Conservation (phyloP, 2,888 invertebrate genomes). For the Corythucha ciliata region DNA sequence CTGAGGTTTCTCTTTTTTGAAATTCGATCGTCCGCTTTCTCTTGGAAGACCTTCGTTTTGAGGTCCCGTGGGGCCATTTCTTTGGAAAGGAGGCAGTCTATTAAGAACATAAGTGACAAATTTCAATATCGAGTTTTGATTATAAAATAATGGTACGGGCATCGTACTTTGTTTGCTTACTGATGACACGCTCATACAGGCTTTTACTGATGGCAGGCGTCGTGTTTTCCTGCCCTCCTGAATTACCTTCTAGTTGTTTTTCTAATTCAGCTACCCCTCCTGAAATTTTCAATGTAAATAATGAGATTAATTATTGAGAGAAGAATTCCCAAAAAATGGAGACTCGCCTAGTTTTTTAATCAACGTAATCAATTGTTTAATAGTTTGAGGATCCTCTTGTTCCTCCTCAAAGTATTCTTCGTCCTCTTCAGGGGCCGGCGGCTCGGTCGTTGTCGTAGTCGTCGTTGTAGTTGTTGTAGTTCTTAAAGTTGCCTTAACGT, state of each 20-base stretch:
- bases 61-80: slow-evolving; percentile 52
- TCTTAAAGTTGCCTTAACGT: slow-evolving; percentile 40
- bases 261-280: slow-evolving; percentile 78
- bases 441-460: slow-evolving; percentile 38
- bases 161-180: slow-evolving; percentile 10
- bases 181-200: slow-evolving; percentile 64
- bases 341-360: slow-evolving; percentile 70
- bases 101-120: no score
- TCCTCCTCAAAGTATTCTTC: slow-evolving; percentile 41
- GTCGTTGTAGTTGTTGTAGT: slow-evolving; percentile 41
- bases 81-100: slow-evolving; percentile 38
- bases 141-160: slow-evolving; percentile 8
- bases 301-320: slow-evolving; percentile 5
- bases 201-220: slow-evolving; percentile 57
- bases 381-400: slow-evolving; percentile 60
- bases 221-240: slow-evolving; percentile 43
- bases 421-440: slow-evolving; percentile 35
- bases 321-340: not conserved
- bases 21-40: slow-evolving; percentile 38
- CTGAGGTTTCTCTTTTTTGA: slow-evolving; percentile 46
- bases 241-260: slow-evolving; percentile 56
- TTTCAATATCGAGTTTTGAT: not conserved
- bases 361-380: slow-evolving; percentile 72
- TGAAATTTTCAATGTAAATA: slow-evolving; percentile 39
- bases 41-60: slow-evolving; percentile 47